Conservation (phyloP, 2,797 vertebrate species). For the Botia kubotai region DNA sequence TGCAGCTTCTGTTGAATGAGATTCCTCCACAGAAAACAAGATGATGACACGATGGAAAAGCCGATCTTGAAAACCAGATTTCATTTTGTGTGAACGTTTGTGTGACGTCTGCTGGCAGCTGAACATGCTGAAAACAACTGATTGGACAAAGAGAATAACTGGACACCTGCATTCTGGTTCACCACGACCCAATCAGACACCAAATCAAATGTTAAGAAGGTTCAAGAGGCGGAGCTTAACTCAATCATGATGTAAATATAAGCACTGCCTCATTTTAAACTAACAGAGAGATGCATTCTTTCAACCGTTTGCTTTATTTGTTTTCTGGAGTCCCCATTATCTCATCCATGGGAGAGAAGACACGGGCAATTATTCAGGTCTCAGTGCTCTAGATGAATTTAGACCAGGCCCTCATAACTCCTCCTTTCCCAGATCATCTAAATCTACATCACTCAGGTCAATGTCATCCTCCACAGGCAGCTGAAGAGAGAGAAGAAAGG, state of each 20-base stretch:
- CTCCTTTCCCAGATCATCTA: constrained; percentile 86
- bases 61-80: background rate
- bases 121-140: background rate
- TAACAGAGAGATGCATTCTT: constrained; percentile 54
- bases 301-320: constrained; percentile 58
- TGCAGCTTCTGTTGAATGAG: background rate
- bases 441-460: constrained; percentile 93
- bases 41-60: background rate
- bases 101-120: background rate
- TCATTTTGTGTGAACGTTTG: too few relatives aligned
- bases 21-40: background rate
- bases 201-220: constrained; percentile 4
- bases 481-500: constrained; percentile 68
- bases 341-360: constrained; percentile 79
- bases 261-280: constrained; percentile 51
- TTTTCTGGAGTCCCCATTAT: constrained; percentile 68
- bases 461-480: constrained; percentile 94
- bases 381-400: constrained; percentile 18
- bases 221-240: constrained; percentile 59
- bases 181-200: constrained; percentile 19
- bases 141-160: constrained; percentile 31
- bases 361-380: constrained; percentile 49
- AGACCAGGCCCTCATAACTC: constrained; percentile 86
- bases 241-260: constrained; percentile 30
- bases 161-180: constrained; percentile 10